Evolutionary conservation across 2,797 vertebrate species (phyloP), one percentile per base, ranked within the genome.

Genomic region (Gadopsis bispinosus): DNA sequence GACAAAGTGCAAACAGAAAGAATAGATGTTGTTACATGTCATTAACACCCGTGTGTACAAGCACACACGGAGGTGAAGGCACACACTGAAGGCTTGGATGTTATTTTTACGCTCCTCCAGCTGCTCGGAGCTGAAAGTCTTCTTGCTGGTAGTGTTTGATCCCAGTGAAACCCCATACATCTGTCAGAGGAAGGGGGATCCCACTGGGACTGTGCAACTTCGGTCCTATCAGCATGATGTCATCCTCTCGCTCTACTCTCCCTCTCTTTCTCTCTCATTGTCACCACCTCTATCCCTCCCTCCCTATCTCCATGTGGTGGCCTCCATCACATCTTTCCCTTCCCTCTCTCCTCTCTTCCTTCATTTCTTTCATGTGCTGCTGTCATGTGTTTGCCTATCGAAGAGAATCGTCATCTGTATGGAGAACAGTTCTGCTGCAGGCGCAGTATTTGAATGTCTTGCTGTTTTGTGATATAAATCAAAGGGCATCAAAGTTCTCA

Each of bases 61-160:
- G 47, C 22, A 47, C 71, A 75, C 60, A 31, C 1, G 33, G 53
- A 73, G 48, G 55, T 54, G 48, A 73, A 22, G 45, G 41, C 78
- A 62, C 58, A 77, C 77, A 55, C 29, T 22, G 56, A 55, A 81
- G 61, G 55, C 84, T 81, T 37, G 71, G 88, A 86, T 88, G 86
- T 79, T 90, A 81, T 92, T 91, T 84, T 67, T 83, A 77, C 78
- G 82, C 84, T 89, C 81, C 47, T 84, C 81, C 84, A 89, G 89
- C 88, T 83, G 91, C 88, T 90, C 54, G 1, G 59, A 87, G 87
- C 85, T 74, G 73, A 80, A 80, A 75, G 78, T 87, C 79, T 84
- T 89, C 90, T 85, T 81, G 89, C 86, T 79, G 89, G 59, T 84
- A 75, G 80, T 59, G 84, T 93, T 91, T 92, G 91, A 93, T 93